Evolutionary conservation across 2,888 invertebrate genomes (phyloP), one percentile per base, ranked within the genome.

Genomic region (Piscicola geometra): DNA sequence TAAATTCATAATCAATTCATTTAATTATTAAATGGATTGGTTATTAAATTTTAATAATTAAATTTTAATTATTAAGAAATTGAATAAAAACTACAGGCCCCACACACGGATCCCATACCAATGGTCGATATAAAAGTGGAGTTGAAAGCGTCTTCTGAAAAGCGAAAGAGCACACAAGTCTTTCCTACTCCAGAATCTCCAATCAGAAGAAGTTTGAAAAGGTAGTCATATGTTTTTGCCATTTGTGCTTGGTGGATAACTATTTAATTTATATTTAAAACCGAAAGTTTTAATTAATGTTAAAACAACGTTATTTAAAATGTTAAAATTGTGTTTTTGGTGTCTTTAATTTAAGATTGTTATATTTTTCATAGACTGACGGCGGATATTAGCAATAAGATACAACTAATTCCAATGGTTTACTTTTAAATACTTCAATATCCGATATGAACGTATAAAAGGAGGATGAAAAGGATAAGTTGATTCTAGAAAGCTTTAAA

Each of bases 121-220:
- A 88, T 88, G 30, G 88, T 88, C 32, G 88, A 88, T 77, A 88
- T 89, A 82, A 89, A 89, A 36, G 88, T 88, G 47, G 88, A 87
- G 81, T 88, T 88, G 84, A 89, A 89, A 71, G 88, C 88, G 82
- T 89, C 88, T 81, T 88, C 89, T 72, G 88, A 87, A 84, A 88
- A 89, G 81, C 89, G 83, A 82, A 88, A 88, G 64, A 89, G 82
- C 79, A 89, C 87, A 82, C 88, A 89, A 56, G 89, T 89, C 81
- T 88, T 88, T 36, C 88, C 88, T 33, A 89, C 89, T 74, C 88
- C 88, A 36, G 88, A 88, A 82, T 89, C 89, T 35, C 89, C 89
- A 80, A 89, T 89, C 36, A 89, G 82, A 78, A 89, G 83, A 76
- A 89, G 83, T 82, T 89, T 89, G 83, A 89, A 89, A 76, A 89